phyloP scores from a whole-genome alignment of 2,888 invertebrate species.

The Euphydryas editha region DNA sequence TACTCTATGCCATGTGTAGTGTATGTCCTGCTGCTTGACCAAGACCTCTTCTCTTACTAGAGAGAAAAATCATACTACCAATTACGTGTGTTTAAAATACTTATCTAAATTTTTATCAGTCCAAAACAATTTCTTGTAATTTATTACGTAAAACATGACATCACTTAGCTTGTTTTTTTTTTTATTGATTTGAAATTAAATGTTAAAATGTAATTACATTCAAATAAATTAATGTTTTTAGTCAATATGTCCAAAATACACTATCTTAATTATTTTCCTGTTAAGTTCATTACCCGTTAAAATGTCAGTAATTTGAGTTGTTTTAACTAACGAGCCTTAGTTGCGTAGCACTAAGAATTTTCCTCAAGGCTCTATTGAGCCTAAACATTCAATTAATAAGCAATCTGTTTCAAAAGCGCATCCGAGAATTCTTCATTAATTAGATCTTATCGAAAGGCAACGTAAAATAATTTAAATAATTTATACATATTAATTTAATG shows the following conservation, averaged over 20 bases:
- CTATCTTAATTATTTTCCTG: conserved; percentile 1
- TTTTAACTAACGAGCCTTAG: conserved; percentile 1
- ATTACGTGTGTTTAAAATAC: too few relatives aligned
- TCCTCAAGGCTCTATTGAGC: conserved; percentile 2
- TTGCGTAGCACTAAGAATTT: conserved; percentile 8
- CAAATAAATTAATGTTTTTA: background rate
- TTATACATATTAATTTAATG: background rate
- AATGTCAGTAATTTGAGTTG: background rate
- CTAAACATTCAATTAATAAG: conserved; percentile 8
- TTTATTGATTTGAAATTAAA: too few relatives aligned
- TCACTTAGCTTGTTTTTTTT: too few relatives aligned
- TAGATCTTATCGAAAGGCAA: conserved; percentile 1
- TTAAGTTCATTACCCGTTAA: background rate
- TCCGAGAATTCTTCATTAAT: conserved; percentile 7
- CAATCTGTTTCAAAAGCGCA: conserved; percentile 11
- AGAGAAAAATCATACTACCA: too few relatives aligned
- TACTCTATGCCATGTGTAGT: too few relatives aligned
- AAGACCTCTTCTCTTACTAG: too few relatives aligned
- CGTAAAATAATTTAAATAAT: conserved; percentile 11
- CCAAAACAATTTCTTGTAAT: too few relatives aligned
- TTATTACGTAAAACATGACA: too few relatives aligned
- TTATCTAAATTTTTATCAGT: too few relatives aligned
- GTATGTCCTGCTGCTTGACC: too few relatives aligned
- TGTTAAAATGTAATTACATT: background rate
- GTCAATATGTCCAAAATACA: background rate